Evolutionary conservation across 2,888 invertebrate genomes (phyloP), one percentile per base, ranked within the genome.

Genomic region (Macaria liturata): DNA sequence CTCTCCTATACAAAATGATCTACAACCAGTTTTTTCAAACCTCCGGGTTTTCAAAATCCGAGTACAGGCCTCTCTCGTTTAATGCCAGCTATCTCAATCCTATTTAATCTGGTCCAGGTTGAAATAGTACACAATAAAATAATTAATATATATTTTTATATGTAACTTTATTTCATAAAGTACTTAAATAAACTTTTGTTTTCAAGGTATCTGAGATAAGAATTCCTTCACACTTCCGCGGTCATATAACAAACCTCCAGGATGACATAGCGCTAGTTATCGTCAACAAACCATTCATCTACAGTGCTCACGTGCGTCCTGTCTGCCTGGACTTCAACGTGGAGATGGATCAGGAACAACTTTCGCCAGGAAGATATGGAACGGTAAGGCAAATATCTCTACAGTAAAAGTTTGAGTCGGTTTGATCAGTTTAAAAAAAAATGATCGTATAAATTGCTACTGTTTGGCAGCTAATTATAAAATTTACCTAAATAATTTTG

Each of bases 221-320:
- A 6, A 66, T 90, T 1, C 91, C 93, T 5, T 65, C 74, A 0
- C 74, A 85, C 0, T 94, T 92, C 75, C 88, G 83, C 59, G 93
- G 93, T 40, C 70, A 81, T 47, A 59, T 67, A 0, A 86, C 90
- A 0, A 93, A 93, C 69, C 93, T 91, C 61, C 93, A 93, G 43
- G 92, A 93, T 0, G 94, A 94, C 69, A 81, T 94, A n/a, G 93
- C 94, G 0, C 57, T 94, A 0, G 53, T 94, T 4, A 69, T 91
- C 1, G 74, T 94, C 9, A 70, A 78, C 1, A 75, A 69, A 0
- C 67, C 86, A 0, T 87, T 92, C 4, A 64, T 69, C 0, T 87
- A 93, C 51, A 78, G 82, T 32, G 71, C 76, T 0, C 80, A 75
- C 60, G 86, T 94, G 0, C 75, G 83, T 20, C 93, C 94, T 0